Percentiles rank a stretch among this genome's conserved stretches.
phyloP scores from a whole-genome alignment of 2,113 vertebrate species.

The Illadopsis cleaveri region DNA sequence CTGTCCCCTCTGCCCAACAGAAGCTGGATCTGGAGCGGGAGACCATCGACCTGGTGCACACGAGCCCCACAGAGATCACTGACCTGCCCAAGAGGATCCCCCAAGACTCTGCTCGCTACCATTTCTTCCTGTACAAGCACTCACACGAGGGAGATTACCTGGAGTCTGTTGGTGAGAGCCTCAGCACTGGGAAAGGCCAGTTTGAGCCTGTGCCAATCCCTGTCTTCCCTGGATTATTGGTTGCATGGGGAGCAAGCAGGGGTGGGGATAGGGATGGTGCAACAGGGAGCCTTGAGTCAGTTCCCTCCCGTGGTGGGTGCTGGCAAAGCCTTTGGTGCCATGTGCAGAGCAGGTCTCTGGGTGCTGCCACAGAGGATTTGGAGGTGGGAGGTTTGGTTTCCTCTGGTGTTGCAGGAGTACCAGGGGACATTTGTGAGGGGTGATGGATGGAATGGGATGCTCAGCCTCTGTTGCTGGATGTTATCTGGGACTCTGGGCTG shows the following conservation, averaged over 20 bases:
- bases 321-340: neutral
- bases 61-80: conserved; percentile 84
- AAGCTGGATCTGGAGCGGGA: conserved; percentile 91
- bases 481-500: neutral
- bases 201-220: neutral
- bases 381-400: neutral
- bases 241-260: accelerated
- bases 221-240: neutral
- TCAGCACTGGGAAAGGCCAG: accelerated
- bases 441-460: neutral
- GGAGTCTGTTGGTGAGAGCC: conserved; percentile 90
- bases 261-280: neutral
- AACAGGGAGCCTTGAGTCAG: accelerated
- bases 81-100: conserved; percentile 91
- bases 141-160: conserved; percentile 89
- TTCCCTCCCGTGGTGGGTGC: accelerated
- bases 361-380: neutral
- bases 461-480: neutral
- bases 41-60: conserved; percentile 94
- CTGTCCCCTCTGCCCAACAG: conserved; percentile 63
- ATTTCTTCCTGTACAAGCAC: conserved; percentile 96
- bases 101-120: conserved; percentile 90
- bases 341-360: accelerated
- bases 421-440: neutral
- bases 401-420: accelerated